These are phyloP conservation scores for Lepus americanus DNA, from an alignment of 2,113 vertebrate species.

Conservation along the genomic window DNA sequence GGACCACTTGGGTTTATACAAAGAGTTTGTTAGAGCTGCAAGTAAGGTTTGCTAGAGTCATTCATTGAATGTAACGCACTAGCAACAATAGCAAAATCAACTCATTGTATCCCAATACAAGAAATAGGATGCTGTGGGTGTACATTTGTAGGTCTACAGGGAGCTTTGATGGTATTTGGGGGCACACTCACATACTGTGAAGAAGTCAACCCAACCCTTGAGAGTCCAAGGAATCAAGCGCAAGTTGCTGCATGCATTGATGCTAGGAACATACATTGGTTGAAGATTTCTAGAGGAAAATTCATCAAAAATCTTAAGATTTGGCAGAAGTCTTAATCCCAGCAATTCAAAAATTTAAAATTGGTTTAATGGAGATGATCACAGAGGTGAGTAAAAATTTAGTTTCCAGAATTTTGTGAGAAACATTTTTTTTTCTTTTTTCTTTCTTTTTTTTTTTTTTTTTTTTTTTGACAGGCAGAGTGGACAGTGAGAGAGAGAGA, in stretches of 20 bases:
- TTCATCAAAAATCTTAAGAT: neutral
- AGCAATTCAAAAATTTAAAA: neutral
- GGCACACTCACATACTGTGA: neutral
- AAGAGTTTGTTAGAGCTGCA: neutral
- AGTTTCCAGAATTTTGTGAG: neutral
- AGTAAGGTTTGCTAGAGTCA: neutral
- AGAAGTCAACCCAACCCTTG: neutral
- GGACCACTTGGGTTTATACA: neutral
- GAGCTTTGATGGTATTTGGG: neutral
- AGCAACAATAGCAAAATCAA: neutral
- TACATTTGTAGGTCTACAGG: neutral
- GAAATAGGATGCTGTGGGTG: neutral
- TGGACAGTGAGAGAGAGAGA: no score
- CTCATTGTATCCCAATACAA: neutral
- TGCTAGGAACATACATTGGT: neutral
- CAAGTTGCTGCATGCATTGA: neutral
- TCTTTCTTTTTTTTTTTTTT: no score
- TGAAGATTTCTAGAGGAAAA: constrained; percentile 8
- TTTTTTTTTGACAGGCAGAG: no score
- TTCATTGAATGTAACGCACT: neutral
- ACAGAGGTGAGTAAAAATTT: neutral
- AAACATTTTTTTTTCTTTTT: neutral
- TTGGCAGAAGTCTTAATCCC: neutral
- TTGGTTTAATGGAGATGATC: constrained; percentile 11
- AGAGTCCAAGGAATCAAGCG: neutral